Conservation (phyloP, 2,888 invertebrate genomes). For the Oxystoma pomonae region DNA sequence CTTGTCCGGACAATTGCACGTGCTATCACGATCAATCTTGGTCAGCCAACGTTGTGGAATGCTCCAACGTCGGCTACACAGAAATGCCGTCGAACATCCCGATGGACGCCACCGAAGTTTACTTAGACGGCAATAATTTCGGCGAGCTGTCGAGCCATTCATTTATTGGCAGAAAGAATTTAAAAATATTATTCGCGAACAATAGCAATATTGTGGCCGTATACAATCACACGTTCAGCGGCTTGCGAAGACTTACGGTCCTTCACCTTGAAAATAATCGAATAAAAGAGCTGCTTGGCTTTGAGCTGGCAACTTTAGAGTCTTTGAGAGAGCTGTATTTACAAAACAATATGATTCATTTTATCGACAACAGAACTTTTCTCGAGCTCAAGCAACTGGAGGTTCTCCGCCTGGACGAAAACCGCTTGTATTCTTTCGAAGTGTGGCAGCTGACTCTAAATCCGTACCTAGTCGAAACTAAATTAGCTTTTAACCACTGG, state of each 20-base stretch:
- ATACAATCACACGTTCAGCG: constrained; percentile 88
- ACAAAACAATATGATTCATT: constrained; percentile 78
- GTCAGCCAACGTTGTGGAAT: constrained; percentile 90
- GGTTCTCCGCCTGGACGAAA: constrained; percentile 80
- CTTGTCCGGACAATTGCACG: constrained; percentile 89
- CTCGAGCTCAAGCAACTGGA: constrained; percentile 75
- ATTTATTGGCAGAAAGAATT: constrained; percentile 87
- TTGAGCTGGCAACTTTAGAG: constrained; percentile 77
- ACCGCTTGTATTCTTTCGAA: constrained; percentile 75
- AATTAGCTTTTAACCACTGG: constrained; percentile 82
- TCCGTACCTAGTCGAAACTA: constrained; percentile 83
- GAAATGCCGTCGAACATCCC: constrained; percentile 85
- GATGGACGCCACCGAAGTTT: constrained; percentile 94
- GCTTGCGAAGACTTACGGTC: constrained; percentile 70
- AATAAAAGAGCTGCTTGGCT: constrained; percentile 73
- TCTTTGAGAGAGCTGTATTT: constrained; percentile 81
- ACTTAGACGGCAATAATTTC: constrained; percentile 89
- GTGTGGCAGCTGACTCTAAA: constrained; percentile 82
- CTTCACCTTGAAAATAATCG: constrained; percentile 86
- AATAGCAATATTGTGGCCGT: constrained; percentile 81
- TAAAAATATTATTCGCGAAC: constrained; percentile 83
- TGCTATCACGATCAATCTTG: constrained; percentile 94
- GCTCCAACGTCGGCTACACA: constrained; percentile 75
- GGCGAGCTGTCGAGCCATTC: constrained; percentile 82
- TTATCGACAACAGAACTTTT: constrained; percentile 83